A percentile compares a stretch with the other conserved stretches of the same genome.
These are phyloP conservation scores for Chromoteleia sp. DNA, from an alignment of 2,888 invertebrate genomes.

Conservation along the genomic window DNA sequence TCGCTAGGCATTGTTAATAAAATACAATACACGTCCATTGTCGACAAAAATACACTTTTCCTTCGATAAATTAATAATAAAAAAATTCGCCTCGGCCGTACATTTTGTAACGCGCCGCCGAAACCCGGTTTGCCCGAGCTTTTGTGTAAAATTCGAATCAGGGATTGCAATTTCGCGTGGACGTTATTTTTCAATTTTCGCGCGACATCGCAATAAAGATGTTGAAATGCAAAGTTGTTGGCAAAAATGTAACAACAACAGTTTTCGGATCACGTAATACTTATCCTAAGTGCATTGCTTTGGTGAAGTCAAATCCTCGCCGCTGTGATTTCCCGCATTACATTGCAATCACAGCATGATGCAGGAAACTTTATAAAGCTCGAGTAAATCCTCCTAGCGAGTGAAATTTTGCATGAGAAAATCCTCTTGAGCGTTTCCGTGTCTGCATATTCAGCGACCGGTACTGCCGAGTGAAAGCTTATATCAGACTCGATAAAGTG, in stretches of 20 bases:
- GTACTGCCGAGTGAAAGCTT: slow-evolving; percentile 32
- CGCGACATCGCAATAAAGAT: neutral
- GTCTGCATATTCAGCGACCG: slow-evolving; percentile 34
- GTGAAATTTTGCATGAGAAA: slow-evolving; percentile 56
- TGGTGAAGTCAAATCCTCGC: slow-evolving; percentile 70
- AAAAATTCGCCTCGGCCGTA: neutral
- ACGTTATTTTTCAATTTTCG: neutral
- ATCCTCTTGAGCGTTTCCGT: slow-evolving; percentile 48
- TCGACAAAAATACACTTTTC: neutral
- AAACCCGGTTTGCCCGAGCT: neutral
- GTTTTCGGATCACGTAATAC: slow-evolving; percentile 36
- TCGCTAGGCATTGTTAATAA: neutral
- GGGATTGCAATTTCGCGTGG: slow-evolving; percentile 1
- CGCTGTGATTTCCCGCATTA: slow-evolving; percentile 72
- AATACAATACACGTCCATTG: slow-evolving; percentile 2
- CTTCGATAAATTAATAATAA: slow-evolving; percentile 11
- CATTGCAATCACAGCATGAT: slow-evolving; percentile 53
- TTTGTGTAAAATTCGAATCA: neutral
- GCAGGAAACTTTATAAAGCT: slow-evolving; percentile 57
- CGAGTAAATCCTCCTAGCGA: slow-evolving; percentile 32
- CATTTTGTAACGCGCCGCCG: neutral
- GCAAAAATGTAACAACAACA: slow-evolving; percentile 6
- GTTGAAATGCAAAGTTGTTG: neutral
- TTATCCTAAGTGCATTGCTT: slow-evolving; percentile 60
- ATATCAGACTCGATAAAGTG: slow-evolving; percentile 34